Percentiles rank a stretch among this genome's conserved stretches.
phyloP scores from a whole-genome alignment of 2,113 vertebrate genomes.

The Pelmatolapia mariae region DNA sequence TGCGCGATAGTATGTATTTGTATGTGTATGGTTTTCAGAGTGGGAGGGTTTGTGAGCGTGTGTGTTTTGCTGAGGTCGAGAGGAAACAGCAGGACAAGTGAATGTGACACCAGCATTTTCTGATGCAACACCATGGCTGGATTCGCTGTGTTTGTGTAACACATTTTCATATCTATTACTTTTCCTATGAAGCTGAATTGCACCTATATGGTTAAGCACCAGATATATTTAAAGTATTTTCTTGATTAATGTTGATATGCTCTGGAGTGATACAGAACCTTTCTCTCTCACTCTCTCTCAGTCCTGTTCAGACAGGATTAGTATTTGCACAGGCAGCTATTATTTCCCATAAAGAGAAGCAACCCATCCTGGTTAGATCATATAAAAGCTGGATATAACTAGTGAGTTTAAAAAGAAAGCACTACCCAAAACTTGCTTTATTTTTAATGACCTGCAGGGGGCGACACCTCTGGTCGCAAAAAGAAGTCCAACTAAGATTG shows the following conservation, averaged over 20 bases:
- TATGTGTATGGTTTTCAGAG: neutral
- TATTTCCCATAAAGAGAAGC: neutral
- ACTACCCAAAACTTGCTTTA: neutral
- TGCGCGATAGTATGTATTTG: neutral
- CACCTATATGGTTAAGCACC: neutral
- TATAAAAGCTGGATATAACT: neutral
- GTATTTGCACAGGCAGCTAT: neutral
- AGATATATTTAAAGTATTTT: neutral
- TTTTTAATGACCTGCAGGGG: neutral
- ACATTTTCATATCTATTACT: neutral
- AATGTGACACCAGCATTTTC: conserved; percentile 2
- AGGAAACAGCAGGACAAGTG: conserved; percentile 5
- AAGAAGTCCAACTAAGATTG: neutral
- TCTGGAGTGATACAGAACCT: neutral
- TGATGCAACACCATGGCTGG: neutral
- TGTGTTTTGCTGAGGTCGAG: neutral
- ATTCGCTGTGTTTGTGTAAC: neutral
- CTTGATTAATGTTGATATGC: neutral
- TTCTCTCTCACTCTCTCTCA: neutral
- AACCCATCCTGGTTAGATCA: neutral
- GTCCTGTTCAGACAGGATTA: neutral
- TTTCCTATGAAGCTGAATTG: neutral
- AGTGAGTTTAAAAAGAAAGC: neutral
- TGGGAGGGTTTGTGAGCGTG: neutral
- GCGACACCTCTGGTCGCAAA: neutral